Conservation (phyloP, 92 coral and sea anemone genomes). For the Paramuricea clavata region DNA sequence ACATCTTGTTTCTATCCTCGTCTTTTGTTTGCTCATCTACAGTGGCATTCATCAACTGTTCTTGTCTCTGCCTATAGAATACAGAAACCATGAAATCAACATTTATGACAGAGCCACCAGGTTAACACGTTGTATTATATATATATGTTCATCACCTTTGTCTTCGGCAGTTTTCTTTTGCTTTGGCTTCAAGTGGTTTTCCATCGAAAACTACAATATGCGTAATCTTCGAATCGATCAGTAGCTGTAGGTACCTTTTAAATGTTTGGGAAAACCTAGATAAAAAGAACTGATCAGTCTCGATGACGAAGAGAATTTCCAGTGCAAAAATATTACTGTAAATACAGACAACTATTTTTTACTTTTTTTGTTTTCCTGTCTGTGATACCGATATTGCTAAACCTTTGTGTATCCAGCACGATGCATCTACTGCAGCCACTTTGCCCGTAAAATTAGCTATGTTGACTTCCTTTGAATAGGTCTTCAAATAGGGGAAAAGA, state of each 20-base stretch:
- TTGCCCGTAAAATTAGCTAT: not conserved
- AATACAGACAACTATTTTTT: not conserved
- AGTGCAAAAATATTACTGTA: not conserved
- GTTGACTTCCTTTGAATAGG: conserved; percentile 7
- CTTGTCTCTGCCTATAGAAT: not conserved
- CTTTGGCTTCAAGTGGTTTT: conserved; percentile 65
- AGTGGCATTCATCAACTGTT: not conserved
- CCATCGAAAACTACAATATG: conserved; percentile 75
- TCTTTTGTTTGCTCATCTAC: not conserved
- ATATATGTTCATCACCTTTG: too few species aligned
- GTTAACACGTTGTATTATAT: too few species aligned
- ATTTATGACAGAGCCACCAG: too few species aligned
- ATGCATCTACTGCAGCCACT: conserved; percentile 61
- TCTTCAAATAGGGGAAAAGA: conserved; percentile 59
- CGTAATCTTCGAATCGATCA: conserved; percentile 33
- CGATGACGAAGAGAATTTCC: not conserved
- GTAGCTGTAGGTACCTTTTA: conserved; percentile 13
- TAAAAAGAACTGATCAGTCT: not conserved
- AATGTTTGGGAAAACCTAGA: conserved; percentile 46
- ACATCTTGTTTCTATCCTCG: not conserved
- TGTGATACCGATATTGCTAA: conserved; percentile 52
- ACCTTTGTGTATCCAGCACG: conserved; percentile 74
- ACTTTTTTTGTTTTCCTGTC: conserved; percentile 49
- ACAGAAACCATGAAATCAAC: not conserved
- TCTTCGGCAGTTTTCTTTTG: conserved; percentile 47